Evolutionary conservation across 1,140 invertebrate genomes (phyloP).

Genomic region (Dreissena rostriformis): DNA sequence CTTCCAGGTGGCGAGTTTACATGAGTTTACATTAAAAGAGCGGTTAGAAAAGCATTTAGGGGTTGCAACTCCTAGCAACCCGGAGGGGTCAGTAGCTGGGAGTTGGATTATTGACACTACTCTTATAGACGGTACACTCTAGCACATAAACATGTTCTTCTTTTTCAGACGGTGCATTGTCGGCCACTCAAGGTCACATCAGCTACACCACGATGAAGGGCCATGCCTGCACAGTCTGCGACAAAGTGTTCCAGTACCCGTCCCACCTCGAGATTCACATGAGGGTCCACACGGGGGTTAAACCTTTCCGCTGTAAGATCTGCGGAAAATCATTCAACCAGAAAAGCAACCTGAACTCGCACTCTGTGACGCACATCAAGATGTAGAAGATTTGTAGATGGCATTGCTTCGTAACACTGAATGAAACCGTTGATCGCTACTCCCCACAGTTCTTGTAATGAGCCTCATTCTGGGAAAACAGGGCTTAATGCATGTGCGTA

Average conservation of each 20-base stretch:
- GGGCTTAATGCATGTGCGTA: no score
- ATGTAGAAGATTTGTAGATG: no score
- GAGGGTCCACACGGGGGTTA: conserved; percentile 78
- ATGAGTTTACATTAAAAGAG: no score
- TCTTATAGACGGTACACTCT: not conserved
- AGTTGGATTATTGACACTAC: not conserved
- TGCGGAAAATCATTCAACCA: conserved; percentile 74
- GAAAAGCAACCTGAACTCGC: conserved; percentile 68
- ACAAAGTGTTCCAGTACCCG: conserved; percentile 7
- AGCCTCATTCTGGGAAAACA: no score
- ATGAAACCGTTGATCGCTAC: no score
- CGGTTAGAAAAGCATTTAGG: no score
- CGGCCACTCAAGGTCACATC: not conserved
- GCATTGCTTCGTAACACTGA: no score
- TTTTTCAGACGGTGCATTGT: not conserved
- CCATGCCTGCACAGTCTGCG: conserved; percentile 11
- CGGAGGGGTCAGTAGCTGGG: no score
- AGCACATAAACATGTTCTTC: not conserved
- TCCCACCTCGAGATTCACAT: conserved; percentile 69
- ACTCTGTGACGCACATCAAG: conserved; percentile 1
- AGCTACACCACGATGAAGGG: not conserved
- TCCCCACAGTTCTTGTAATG: no score
- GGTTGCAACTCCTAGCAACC: no score
- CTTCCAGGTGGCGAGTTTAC: no score
- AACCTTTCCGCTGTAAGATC: conserved; percentile 77